These are phyloP conservation scores for Drosophila melanica DNA, from an alignment of 1,140 invertebrate genomes.

Conservation along the genomic window DNA sequence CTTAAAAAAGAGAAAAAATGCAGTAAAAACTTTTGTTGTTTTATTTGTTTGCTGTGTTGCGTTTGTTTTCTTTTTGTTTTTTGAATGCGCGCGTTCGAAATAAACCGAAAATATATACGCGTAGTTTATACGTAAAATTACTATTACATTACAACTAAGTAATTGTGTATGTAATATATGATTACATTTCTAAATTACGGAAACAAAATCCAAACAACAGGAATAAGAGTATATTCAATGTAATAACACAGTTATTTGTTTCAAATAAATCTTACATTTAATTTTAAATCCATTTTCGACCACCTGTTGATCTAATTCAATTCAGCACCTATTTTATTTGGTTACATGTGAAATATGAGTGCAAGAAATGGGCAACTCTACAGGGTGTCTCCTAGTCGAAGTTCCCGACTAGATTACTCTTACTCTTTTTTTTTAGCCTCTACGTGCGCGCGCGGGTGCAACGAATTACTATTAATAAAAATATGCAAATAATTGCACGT, in stretches of 20 bases:
- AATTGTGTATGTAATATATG: slow-evolving; percentile 82
- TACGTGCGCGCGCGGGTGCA: slow-evolving; percentile 44
- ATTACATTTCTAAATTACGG: slow-evolving; percentile 70
- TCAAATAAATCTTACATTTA: slow-evolving; percentile 84
- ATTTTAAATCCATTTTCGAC: slow-evolving; percentile 68
- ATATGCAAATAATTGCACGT: slow-evolving; percentile 71
- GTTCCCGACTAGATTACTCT: no score
- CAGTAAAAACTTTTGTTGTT: slow-evolving; percentile 36
- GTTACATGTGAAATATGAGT: neutral
- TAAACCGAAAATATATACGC: slow-evolving; percentile 46
- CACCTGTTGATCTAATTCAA: slow-evolving; percentile 25
- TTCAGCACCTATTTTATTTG: neutral
- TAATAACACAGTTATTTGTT: slow-evolving; percentile 84
- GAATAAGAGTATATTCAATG: slow-evolving; percentile 82
- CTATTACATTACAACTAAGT: slow-evolving; percentile 66
- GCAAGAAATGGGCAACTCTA: no score
- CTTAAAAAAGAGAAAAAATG: slow-evolving; percentile 3
- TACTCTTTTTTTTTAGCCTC: neutral
- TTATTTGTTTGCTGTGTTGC: slow-evolving; percentile 32
- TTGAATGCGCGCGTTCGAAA: slow-evolving; percentile 29
- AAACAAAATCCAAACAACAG: slow-evolving; percentile 55
- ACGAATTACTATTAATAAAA: slow-evolving; percentile 42
- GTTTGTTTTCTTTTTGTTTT: slow-evolving; percentile 7
- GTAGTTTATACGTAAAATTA: slow-evolving; percentile 60
- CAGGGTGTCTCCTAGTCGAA: no score